Evolutionary conservation across 2,797 vertebrate species (phyloP).

Genomic region (Erithacus rubecula): DNA sequence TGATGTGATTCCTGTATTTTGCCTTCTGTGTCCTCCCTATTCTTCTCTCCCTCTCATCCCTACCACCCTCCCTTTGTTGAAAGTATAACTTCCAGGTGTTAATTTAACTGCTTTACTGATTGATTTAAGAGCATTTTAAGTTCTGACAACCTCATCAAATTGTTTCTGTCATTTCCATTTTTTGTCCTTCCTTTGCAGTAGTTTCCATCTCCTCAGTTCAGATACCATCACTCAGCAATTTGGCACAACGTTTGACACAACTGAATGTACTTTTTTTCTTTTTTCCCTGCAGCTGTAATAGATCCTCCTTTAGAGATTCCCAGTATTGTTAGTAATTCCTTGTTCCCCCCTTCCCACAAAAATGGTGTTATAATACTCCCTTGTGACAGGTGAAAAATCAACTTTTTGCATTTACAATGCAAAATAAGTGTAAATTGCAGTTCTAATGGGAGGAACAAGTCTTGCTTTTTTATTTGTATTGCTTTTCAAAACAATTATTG

Average conservation of each 20-base stretch:
- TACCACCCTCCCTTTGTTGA: not conserved
- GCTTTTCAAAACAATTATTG: not conserved
- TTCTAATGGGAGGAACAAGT: not conserved
- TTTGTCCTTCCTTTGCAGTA: not conserved
- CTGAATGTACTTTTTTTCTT: not conserved
- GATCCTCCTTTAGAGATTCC: not conserved
- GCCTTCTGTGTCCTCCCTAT: not conserved
- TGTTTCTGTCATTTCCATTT: not conserved
- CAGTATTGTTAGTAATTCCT: not conserved
- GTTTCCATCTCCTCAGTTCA: not conserved
- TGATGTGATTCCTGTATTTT: not conserved
- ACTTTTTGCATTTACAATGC: not conserved
- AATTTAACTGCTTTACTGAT: not conserved
- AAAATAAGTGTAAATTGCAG: not conserved
- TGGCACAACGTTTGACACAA: not conserved
- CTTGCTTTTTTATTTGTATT: not conserved
- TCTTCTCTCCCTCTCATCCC: not conserved
- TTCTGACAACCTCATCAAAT: not conserved
- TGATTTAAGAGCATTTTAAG: not conserved
- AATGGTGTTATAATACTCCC: not conserved
- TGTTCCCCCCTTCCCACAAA: not conserved
- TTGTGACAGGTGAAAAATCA: not conserved
- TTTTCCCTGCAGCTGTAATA: not conserved
- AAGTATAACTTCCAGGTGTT: not conserved
- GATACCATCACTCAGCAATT: not conserved